A percentile compares a stretch with the other conserved stretches of the same genome.
Evolutionary conservation across 1,140 invertebrate genomes (phyloP).

Genomic region (Diploscapter pachys): DNA sequence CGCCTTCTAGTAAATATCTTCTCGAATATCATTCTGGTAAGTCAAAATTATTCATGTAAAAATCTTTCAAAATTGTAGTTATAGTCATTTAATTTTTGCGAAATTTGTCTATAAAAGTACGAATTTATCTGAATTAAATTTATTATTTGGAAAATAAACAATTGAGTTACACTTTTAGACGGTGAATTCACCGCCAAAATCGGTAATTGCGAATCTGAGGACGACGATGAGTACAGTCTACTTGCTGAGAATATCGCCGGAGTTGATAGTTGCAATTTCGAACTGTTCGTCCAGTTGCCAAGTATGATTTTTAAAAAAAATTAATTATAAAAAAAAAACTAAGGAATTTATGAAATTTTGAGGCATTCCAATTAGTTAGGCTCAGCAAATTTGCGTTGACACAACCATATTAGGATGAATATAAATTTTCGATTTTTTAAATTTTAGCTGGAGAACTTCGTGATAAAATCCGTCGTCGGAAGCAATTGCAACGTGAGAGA

Average conservation of each 20-base stretch:
- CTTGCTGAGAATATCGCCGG: conserved; percentile 32
- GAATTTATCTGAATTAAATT: conserved; percentile 15
- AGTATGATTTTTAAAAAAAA: neutral
- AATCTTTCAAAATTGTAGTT: neutral
- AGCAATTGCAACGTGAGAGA: neutral
- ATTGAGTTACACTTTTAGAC: conserved; percentile 4
- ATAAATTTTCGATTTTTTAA: no score
- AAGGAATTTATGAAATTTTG: neutral
- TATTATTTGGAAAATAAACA: neutral
- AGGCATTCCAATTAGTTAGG: no score
- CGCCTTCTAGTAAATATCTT: no score
- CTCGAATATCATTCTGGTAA: conserved; percentile 13
- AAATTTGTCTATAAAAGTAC: conserved; percentile 11
- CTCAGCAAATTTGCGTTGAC: no score
- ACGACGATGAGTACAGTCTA: conserved; percentile 36
- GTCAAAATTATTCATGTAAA: conserved; percentile 11
- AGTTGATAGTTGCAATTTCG: conserved; percentile 33
- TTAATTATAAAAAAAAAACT: neutral
- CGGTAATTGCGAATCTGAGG: conserved; percentile 19
- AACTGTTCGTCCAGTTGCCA: conserved; percentile 24
- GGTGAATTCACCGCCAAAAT: conserved; percentile 23
- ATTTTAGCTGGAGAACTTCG: no score
- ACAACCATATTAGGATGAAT: no score
- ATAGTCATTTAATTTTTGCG: neutral
- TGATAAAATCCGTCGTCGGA: no score